phyloP scores from a whole-genome alignment of 2,797 vertebrate species.

The Mus caroli region DNA sequence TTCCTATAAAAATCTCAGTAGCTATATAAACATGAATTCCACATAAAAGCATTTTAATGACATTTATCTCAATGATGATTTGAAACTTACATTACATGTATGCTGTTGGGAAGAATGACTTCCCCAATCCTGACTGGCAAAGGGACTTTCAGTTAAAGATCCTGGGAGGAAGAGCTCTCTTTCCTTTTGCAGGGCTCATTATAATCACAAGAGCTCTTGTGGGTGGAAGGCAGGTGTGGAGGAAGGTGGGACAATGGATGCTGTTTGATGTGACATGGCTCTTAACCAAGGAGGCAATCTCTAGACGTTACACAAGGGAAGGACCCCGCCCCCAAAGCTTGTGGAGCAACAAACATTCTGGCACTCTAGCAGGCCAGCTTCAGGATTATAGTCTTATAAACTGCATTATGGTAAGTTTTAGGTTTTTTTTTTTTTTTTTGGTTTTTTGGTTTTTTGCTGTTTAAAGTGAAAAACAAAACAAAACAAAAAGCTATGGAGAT shows the following conservation, averaged over 20 bases:
- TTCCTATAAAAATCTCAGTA: background rate
- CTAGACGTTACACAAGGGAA: background rate
- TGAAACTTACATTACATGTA: constrained; percentile 19
- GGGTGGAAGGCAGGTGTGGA: background rate
- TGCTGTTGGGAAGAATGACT: background rate
- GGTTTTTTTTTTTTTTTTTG: too few species aligned
- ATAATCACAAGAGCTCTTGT: background rate
- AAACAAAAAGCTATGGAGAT: background rate
- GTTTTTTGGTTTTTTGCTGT: background rate
- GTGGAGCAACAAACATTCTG: background rate
- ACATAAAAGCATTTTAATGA: background rate
- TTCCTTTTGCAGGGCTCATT: background rate
- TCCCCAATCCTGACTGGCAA: background rate
- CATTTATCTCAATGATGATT: background rate
- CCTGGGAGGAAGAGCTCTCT: background rate
- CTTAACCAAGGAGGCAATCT: background rate
- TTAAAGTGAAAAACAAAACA: background rate
- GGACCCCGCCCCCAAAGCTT: background rate
- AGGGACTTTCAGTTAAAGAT: background rate
- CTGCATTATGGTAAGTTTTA: background rate
- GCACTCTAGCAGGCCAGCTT: background rate
- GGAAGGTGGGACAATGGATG: too few species aligned
- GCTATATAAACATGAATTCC: background rate
- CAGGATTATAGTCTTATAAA: background rate
- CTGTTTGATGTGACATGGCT: background rate